Evolutionary conservation across 1,140 invertebrate species (phyloP).

Genomic region (Brachionus rotundiformis): DNA sequence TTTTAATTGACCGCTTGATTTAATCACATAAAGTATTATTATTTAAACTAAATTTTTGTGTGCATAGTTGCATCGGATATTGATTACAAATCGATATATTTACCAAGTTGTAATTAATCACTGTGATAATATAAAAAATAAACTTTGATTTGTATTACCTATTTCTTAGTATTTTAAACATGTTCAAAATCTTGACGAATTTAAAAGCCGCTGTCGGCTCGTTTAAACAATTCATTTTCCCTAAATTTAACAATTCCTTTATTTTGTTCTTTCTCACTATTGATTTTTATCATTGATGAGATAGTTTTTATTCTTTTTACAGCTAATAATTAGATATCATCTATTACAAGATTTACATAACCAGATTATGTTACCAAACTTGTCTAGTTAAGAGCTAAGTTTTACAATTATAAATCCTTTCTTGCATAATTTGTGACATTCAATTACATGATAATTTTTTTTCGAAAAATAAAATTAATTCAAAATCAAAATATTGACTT

Average conservation of each 20-base stretch:
- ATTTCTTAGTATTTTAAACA: conserved; percentile 13
- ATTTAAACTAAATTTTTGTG: not conserved
- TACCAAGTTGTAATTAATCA: conserved; percentile 24
- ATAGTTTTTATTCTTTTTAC: not conserved
- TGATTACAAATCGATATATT: conserved; percentile 35
- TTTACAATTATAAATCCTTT: too few species aligned
- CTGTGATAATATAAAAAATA: conserved; percentile 22
- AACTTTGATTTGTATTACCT: conserved; percentile 7
- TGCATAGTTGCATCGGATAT: not conserved
- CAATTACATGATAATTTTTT: too few species aligned
- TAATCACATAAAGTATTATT: not conserved
- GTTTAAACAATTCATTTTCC: not conserved
- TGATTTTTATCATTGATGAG: not conserved
- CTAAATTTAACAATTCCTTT: not conserved
- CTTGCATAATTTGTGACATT: too few species aligned
- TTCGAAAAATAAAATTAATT: too few species aligned
- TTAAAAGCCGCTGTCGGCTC: not conserved
- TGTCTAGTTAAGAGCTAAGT: too few species aligned
- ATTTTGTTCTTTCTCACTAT: not conserved
- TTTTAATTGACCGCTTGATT: not conserved
- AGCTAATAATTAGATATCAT: not conserved
- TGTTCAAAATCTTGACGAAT: not conserved
- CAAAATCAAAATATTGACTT: too few species aligned
- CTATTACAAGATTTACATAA: not conserved
- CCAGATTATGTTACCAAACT: not conserved